phyloP scores from a whole-genome alignment of 2,797 vertebrate genomes.

The Pelobates cultripes region DNA sequence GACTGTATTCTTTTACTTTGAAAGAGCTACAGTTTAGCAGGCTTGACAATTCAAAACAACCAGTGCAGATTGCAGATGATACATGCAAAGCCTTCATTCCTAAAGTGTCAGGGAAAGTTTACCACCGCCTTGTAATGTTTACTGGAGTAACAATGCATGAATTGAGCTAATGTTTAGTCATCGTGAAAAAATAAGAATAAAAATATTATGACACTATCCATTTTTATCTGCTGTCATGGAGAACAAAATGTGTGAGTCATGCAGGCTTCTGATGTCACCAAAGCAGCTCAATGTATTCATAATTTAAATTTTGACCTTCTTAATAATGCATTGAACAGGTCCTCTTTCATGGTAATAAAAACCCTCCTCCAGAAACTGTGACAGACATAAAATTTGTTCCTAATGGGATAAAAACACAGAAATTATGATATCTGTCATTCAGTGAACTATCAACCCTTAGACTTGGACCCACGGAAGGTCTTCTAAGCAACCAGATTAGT shows the following conservation, averaged over 20 bases:
- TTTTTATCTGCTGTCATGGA: conserved; percentile 23
- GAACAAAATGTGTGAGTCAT: conserved; percentile 38
- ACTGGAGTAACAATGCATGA: conserved; percentile 9
- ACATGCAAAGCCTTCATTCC: neutral
- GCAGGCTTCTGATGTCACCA: conserved; percentile 33
- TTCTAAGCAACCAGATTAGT: too few species aligned
- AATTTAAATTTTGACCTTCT: conserved; percentile 52
- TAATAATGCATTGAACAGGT: conserved; percentile 21
- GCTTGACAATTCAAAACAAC: conserved; percentile 18
- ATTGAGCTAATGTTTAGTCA: conserved; percentile 40
- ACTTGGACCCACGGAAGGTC: too few species aligned
- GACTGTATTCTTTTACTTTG: neutral
- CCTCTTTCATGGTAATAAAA: conserved; percentile 2
- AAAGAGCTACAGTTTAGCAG: conserved; percentile 3
- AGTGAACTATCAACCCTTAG: too few species aligned
- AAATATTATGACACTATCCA: conserved; percentile 31
- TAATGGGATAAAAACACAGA: too few species aligned
- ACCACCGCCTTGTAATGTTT: neutral
- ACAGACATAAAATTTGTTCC: too few species aligned
- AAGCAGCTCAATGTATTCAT: conserved; percentile 35
- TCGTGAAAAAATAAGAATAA: conserved; percentile 37
- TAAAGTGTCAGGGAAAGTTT: neutral
- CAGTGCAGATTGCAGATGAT: neutral
- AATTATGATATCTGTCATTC: too few species aligned
- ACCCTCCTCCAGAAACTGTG: too few species aligned